Base-by-base conservation (phyloP, 2,113 vertebrate species). In the Prietella phreatophila region DNA sequence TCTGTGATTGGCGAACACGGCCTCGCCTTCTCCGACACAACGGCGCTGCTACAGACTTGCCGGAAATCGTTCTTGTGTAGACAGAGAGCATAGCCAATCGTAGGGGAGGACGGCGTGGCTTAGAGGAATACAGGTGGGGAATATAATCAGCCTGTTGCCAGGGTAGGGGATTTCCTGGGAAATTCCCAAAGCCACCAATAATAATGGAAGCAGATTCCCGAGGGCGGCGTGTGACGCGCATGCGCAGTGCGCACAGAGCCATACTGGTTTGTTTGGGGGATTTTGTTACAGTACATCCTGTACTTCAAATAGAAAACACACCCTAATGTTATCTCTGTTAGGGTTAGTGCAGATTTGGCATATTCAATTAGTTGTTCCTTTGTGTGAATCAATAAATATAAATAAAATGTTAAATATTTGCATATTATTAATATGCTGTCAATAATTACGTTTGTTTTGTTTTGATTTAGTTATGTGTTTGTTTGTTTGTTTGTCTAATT, bases 141-240 rank as follows among this genome's bases (percentile, higher is more conserved):
- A 85, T 19, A 42, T 39, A 76, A 39, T 67, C 20, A 42, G 55
- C 2, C 20, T 61, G 55, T 33, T 63, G 76, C 27, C 22, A 27
- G 69, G 58, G 88, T 89, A 91, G 90, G 89, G 89, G 85, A 89
- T 89, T 89, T 91, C 88, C 91, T 90, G 92, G 92, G 92, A 90
- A 93, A 92, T 92, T 92, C 92, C 92, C 91, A 90, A 86, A 91
- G 81, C 91, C 87, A 56, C 88, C 87, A 56, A 78, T 58, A 85
- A 63, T 89, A 69, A 82, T 39, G 82, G 42, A 88, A 86, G 71
- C n/a, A 63, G 87, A 89, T 80, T 80, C 91, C 84, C 73, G n/a
- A n/a, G 61, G 58, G 33, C 22, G 30, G 61, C n/a, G n/a, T 53
- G 82, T 36, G 53, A 20, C 71, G 82, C 89, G 91, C 91, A 89